phyloP scores from a whole-genome alignment of 1,140 invertebrate genomes.

The Sitophilus oryzae region DNA sequence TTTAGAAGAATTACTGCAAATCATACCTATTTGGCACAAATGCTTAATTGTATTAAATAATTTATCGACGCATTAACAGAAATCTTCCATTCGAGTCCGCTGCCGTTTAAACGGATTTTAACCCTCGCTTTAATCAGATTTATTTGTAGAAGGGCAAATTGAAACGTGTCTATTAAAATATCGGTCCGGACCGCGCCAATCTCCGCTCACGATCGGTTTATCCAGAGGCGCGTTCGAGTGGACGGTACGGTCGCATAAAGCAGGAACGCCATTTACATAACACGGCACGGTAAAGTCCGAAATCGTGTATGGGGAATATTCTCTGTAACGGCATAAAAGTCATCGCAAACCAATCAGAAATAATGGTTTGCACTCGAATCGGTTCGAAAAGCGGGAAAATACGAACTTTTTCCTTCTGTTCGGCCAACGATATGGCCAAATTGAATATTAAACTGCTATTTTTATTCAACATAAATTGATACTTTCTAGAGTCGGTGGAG shows the following conservation, averaged over 20 bases:
- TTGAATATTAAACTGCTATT: too few relatives aligned
- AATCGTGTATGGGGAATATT: conserved; percentile 19
- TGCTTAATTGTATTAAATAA: too few relatives aligned
- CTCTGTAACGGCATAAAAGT: conserved; percentile 12
- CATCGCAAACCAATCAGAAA: not conserved
- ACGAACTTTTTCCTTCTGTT: too few relatives aligned
- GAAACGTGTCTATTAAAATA: conserved; percentile 21
- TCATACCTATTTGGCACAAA: too few relatives aligned
- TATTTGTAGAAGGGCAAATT: conserved; percentile 17
- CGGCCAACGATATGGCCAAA: too few relatives aligned
- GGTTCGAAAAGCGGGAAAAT: too few relatives aligned
- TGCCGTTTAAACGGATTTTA: conserved; percentile 12
- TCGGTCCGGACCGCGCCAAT: conserved; percentile 15
- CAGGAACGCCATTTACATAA: conserved; percentile 10
- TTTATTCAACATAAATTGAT: too few relatives aligned
- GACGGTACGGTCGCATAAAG: conserved; percentile 16
- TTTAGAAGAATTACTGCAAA: too few relatives aligned
- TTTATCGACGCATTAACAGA: too few relatives aligned
- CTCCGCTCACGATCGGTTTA: conserved; percentile 12
- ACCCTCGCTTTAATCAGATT: conserved; percentile 9
- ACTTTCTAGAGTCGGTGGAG: too few relatives aligned
- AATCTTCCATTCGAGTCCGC: too few relatives aligned
- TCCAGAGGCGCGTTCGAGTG: conserved; percentile 16
- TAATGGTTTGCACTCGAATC: too few relatives aligned
- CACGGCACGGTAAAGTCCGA: conserved; percentile 16